Conservation (phyloP, 1,140 invertebrate species). For the Apis laboriosa region DNA sequence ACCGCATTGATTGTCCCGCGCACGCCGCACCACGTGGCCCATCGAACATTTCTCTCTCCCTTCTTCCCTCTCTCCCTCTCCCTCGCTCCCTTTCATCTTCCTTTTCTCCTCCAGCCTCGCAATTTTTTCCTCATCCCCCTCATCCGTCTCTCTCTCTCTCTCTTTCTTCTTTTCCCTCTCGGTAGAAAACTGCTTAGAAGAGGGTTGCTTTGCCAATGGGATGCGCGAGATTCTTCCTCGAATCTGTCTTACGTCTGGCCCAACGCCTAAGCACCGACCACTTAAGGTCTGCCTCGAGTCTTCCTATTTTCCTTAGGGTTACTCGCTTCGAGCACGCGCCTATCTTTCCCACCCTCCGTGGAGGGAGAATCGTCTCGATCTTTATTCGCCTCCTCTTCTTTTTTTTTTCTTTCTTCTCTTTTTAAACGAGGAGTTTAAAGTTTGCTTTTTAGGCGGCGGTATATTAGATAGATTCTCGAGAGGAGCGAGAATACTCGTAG, state of each 20-base stretch:
- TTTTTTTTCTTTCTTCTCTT: background rate
- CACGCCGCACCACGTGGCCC: constrained; percentile 78
- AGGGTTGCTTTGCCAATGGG: constrained; percentile 27
- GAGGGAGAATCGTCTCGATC: background rate
- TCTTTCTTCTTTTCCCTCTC: background rate
- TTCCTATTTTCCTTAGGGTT: constrained; percentile 30
- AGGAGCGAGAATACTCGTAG: background rate
- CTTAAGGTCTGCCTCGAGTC: constrained; percentile 11
- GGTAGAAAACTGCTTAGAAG: constrained; percentile 43
- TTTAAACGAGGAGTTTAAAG: background rate
- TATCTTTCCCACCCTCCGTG: background rate
- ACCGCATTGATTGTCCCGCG: constrained; percentile 80
- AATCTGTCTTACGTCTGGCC: constrained; percentile 34
- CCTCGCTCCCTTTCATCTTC: background rate
- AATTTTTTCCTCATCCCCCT: background rate
- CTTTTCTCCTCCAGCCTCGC: background rate
- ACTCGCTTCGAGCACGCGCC: background rate
- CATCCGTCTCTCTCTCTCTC: background rate
- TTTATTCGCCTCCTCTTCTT: background rate
- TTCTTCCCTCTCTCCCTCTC: background rate
- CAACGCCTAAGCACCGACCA: background rate
- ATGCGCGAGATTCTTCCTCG: constrained; percentile 23
- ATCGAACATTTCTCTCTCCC: constrained; percentile 26
- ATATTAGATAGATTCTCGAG: background rate
- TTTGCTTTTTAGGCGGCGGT: background rate